phyloP scores from a whole-genome alignment of 2,888 invertebrate genomes.

The Megastigmus dorsalis region DNA sequence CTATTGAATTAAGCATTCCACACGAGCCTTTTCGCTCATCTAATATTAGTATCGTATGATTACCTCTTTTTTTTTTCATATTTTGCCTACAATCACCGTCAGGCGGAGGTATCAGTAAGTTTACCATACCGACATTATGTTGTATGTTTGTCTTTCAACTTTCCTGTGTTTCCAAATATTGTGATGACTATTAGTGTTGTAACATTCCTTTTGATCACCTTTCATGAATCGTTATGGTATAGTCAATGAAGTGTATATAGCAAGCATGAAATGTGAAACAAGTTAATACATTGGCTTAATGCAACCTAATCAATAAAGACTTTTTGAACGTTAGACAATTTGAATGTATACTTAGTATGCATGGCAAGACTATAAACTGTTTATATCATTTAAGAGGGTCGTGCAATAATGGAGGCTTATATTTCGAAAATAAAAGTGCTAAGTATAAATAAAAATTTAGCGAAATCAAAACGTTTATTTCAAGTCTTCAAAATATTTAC shows the following conservation, averaged over 20 bases:
- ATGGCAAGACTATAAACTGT: constrained; percentile 24
- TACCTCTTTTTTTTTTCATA: constrained; percentile 63
- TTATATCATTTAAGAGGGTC: constrained; percentile 22
- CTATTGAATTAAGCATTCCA: constrained; percentile 48
- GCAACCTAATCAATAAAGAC: constrained; percentile 28
- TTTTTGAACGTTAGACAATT: constrained; percentile 20
- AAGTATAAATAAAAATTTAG: too few relatives aligned
- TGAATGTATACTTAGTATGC: constrained; percentile 36
- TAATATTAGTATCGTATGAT: constrained; percentile 58
- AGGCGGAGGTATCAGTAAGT: constrained; percentile 72
- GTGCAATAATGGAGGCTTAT: too few relatives aligned
- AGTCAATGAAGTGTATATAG: constrained; percentile 31
- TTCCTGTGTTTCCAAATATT: constrained; percentile 37
- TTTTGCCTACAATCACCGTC: constrained; percentile 67
- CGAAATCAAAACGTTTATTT: too few relatives aligned
- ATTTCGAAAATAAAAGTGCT: too few relatives aligned
- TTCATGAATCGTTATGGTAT: constrained; percentile 8
- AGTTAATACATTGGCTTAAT: constrained; percentile 17
- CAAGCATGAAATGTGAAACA: constrained; percentile 42
- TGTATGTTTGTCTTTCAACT: constrained; percentile 50
- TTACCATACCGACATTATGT: constrained; percentile 58
- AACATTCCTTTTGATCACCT: constrained; percentile 34
- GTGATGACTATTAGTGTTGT: constrained; percentile 38
- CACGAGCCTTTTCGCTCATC: constrained; percentile 38
- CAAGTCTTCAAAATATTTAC: too few relatives aligned